Percentiles rank a stretch among this genome's conserved stretches.
Conservation (phyloP, 2,888 invertebrate genomes). For the Acrobasis repandana region DNA sequence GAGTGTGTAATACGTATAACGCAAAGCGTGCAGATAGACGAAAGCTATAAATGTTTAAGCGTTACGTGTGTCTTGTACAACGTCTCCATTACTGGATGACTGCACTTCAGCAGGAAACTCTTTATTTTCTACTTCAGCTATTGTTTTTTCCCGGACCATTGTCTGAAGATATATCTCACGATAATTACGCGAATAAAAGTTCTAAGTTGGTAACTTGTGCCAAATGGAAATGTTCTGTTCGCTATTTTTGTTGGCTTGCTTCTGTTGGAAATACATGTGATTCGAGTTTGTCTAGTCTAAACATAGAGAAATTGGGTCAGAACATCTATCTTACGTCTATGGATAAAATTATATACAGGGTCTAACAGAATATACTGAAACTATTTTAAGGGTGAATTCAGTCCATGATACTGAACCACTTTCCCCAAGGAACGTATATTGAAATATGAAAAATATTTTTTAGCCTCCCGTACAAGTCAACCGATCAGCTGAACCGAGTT, state of each 20-base stretch:
- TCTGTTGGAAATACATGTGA: not conserved
- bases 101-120: constrained; percentile 37
- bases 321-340: too few relatives aligned
- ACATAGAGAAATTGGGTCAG: constrained; percentile 6
- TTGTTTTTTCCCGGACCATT: constrained; percentile 40
- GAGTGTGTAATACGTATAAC: too few relatives aligned
- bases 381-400: too few relatives aligned
- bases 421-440: too few relatives aligned
- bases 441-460: too few relatives aligned
- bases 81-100: not conserved
- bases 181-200: constrained; percentile 33
- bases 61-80: not conserved
- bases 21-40: too few relatives aligned
- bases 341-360: too few relatives aligned
- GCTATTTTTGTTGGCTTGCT: not conserved
- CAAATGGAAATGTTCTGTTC: constrained; percentile 21
- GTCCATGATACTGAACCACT: too few relatives aligned
- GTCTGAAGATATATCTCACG: constrained; percentile 22
- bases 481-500: too few relatives aligned
- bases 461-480: too few relatives aligned
- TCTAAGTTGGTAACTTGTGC: constrained; percentile 21
- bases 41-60: too few relatives aligned
- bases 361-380: too few relatives aligned
- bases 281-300: not conserved
- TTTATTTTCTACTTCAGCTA: constrained; percentile 37